phyloP scores from a whole-genome alignment of 1,140 invertebrate genomes.

The Drosophila gunungcola region DNA sequence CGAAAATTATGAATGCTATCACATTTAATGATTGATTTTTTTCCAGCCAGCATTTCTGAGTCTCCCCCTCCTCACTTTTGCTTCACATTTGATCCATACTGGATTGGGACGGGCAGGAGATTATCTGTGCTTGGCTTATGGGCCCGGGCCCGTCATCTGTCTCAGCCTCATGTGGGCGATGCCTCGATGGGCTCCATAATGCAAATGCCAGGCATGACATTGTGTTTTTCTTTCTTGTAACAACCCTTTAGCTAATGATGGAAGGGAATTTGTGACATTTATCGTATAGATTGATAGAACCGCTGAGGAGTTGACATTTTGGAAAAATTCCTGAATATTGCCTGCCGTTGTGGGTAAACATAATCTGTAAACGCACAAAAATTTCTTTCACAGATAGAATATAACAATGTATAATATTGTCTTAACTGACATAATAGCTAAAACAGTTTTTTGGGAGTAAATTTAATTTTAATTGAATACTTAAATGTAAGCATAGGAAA shows the following conservation, averaged over 20 bases:
- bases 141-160: conserved; percentile 57
- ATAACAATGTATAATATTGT: too few species aligned
- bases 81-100: conserved; percentile 28
- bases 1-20: conserved; percentile 79
- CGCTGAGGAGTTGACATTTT: conserved; percentile 27
- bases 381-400: too few species aligned
- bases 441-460: not conserved
- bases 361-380: not conserved
- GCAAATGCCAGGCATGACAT: conserved; percentile 74
- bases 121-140: conserved; percentile 49
- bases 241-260: conserved; percentile 79
- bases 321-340: conserved; percentile 16
- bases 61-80: not conserved
- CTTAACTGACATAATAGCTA: not conserved
- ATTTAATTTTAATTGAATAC: not conserved
- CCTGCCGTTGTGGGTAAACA: not conserved
- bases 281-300: conserved; percentile 45
- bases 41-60: conserved; percentile 44
- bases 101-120: conserved; percentile 1
- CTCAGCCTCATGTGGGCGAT: conserved; percentile 27
- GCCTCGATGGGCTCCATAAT: conserved; percentile 38
- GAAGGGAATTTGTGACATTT: conserved; percentile 64
- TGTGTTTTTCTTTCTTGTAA: conserved; percentile 70
- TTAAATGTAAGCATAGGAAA: too few species aligned
- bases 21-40: conserved; percentile 79